Conservation (phyloP, 2,797 vertebrate genomes). For the Melanotaenia nigrans region DNA sequence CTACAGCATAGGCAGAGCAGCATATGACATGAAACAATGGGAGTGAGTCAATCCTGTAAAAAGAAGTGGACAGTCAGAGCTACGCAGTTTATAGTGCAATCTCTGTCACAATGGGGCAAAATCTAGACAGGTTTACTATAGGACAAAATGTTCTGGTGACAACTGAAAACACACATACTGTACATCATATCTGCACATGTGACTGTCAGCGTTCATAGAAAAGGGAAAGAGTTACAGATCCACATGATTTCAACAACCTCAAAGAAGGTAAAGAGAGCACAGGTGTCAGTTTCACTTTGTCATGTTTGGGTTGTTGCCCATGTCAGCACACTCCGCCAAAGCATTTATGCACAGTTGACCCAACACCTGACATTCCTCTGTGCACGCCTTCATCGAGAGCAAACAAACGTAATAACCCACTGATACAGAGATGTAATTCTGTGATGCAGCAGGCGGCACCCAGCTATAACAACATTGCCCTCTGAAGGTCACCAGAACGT, state of each 20-base stretch:
- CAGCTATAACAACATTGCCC: conserved; percentile 81
- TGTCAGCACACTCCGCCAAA: conserved; percentile 29
- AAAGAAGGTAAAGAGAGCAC: conserved; percentile 8
- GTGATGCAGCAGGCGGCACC: conserved; percentile 48
- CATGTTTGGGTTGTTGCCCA: neutral
- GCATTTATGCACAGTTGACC: conserved; percentile 7
- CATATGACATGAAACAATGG: conserved; percentile 69
- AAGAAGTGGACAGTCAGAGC: conserved; percentile 62
- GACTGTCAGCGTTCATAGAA: conserved; percentile 6
- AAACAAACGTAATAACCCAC: conserved; percentile 52
- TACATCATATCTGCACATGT: conserved; percentile 18
- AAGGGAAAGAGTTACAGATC: conserved; percentile 4
- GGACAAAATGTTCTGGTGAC: conserved; percentile 60
- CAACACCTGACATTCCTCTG: conserved; percentile 56
- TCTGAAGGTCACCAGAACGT: conserved; percentile 84
- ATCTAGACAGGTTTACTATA: conserved; percentile 78
- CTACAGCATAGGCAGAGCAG: conserved; percentile 52
- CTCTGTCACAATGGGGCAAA: conserved; percentile 71
- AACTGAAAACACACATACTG: conserved; percentile 31
- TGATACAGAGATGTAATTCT: conserved; percentile 48
- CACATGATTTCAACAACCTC: conserved; percentile 20
- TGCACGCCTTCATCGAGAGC: conserved; percentile 18
- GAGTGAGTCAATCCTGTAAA: conserved; percentile 70
- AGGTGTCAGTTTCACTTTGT: conserved; percentile 5
- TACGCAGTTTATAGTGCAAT: conserved; percentile 64